phyloP scores from a whole-genome alignment of 2,888 invertebrate genomes.

The Amblyteles armatorius region DNA sequence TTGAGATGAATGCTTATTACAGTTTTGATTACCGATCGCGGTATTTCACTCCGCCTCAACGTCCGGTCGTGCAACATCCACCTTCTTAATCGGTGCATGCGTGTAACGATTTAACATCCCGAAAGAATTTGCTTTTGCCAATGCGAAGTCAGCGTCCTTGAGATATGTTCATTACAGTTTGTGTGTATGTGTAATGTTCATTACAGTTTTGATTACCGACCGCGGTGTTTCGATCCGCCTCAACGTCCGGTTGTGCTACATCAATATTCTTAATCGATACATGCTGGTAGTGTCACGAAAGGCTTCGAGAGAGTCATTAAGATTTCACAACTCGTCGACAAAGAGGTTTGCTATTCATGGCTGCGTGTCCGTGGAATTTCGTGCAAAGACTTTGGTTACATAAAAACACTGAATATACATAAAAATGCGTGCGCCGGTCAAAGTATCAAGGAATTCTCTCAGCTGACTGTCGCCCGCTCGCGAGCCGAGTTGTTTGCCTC shows the following conservation, averaged over 20 bases:
- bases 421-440: slow-evolving; percentile 1
- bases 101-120: neutral
- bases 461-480: neutral
- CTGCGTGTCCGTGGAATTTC: slow-evolving; percentile 35
- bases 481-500: slow-evolving; percentile 25
- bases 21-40: no score
- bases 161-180: no score
- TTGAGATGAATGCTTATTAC: no score
- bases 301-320: slow-evolving; percentile 12
- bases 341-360: slow-evolving; percentile 46
- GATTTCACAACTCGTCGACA: slow-evolving; percentile 59
- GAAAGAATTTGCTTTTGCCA: neutral
- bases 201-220: no score
- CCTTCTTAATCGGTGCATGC: slow-evolving; percentile 45
- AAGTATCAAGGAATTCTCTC: slow-evolving; percentile 34
- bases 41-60: no score
- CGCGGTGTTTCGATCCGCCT: no score
- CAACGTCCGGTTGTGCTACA: neutral
- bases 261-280: slow-evolving; percentile 44
- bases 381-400: slow-evolving; percentile 26
- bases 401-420: neutral
- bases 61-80: neutral
- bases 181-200: no score
- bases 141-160: neutral
- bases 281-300: neutral